A percentile compares a stretch with the other conserved stretches of the same genome.
These are phyloP conservation scores for Eudasyphora cyanicolor DNA, from an alignment of 2,888 invertebrate genomes.

Conservation along the genomic window DNA sequence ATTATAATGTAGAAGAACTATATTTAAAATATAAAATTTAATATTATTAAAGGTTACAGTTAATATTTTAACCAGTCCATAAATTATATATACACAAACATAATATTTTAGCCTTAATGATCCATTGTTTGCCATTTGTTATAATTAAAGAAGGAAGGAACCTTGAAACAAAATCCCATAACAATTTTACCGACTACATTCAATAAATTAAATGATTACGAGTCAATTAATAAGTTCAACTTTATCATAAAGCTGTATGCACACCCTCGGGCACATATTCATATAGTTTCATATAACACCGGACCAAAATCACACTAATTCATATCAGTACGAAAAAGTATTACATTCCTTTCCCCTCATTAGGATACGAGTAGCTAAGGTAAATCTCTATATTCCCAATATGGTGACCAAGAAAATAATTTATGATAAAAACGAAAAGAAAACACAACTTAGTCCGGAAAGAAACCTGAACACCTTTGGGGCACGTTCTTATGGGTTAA, in stretches of 20 bases:
- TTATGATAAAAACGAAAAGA: background rate
- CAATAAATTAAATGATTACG: constrained; percentile 56
- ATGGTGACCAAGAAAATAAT: background rate
- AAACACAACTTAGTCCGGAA: background rate
- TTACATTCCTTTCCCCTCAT: background rate
- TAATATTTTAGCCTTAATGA: background rate
- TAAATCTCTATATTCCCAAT: background rate
- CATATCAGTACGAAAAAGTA: too few relatives aligned
- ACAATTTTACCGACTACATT: constrained; percentile 30
- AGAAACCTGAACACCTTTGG: constrained; percentile 39
- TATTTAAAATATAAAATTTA: too few relatives aligned
- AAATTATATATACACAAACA: too few relatives aligned
- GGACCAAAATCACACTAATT: too few relatives aligned
- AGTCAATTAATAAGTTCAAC: constrained; percentile 57
- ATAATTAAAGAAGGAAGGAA: background rate
- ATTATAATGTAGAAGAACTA: too few relatives aligned
- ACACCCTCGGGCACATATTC: too few relatives aligned
- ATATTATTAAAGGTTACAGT: too few relatives aligned
- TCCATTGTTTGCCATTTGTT: constrained; percentile 8
- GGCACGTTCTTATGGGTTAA: constrained; percentile 53
- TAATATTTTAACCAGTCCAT: too few relatives aligned
- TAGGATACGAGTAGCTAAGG: too few relatives aligned
- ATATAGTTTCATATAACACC: too few relatives aligned
- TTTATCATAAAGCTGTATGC: constrained; percentile 30
- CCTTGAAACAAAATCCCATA: background rate